Evolutionary conservation across 2,888 invertebrate species (phyloP), one percentile per base, ranked within the genome.

Genomic region (Disparrhopalites patrizii): DNA sequence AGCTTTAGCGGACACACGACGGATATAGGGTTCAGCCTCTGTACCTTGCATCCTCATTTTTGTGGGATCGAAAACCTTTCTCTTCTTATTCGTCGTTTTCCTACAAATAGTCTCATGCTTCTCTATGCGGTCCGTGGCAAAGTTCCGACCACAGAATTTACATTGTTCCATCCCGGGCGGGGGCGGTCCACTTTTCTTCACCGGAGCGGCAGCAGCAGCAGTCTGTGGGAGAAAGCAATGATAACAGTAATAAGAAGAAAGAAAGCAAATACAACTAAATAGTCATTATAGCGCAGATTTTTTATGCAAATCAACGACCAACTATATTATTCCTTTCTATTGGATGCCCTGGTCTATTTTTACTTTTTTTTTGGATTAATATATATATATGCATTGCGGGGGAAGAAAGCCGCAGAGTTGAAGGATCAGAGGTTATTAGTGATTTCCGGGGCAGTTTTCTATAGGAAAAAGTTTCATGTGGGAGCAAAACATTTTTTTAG

Each of bases 11-110:
- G 72, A 70, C 3, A 72, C 71, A 43, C 63, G 60, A 20, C 71
- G 68, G 43, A 74, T 66, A 58, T 74, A 74, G 15, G 74, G 73
- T 77, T 93, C 95, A 33, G 90, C 86, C 76, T 95, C 96, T 0
- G 95, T 95, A 27, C 95, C 95, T 80, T 86, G 82, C 1, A 92
- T 86, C n/a, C 98, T 82, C 79, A 93, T 93, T 77, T 91, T 93
- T 50, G 91, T 85, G 1, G 89, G 89, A 80, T 98, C 97, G 79
- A 94, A 98, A 0, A 88, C 85, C 82, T 93, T 97, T 71, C 96
- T 83, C 78, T 91, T 92, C 80, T 92, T 92, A 66, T 83, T 81
- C 54, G 84, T 81, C 1, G 90, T 84, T 78, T 90, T 91, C 73
- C 85, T 81, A 80, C 98, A 98, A 70, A 95, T 91, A 30, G 86